These are phyloP conservation scores for Cheilosia variabilis DNA, from an alignment of 2,888 invertebrate genomes.

Conservation along the genomic window DNA sequence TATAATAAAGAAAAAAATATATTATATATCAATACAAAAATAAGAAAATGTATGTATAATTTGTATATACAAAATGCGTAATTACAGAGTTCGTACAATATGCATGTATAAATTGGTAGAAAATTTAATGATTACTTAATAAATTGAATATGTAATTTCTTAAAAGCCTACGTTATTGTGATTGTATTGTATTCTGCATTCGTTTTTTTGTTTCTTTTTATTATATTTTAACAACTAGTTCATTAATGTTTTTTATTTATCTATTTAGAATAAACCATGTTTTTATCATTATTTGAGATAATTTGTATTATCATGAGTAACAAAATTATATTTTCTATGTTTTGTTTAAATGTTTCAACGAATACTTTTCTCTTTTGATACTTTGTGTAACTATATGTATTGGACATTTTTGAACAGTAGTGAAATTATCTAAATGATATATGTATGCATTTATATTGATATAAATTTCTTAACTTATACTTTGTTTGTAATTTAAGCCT, in stretches of 20 bases:
- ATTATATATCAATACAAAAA: conserved; percentile 31
- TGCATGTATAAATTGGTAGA: conserved; percentile 67
- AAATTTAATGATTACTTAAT: conserved; percentile 48
- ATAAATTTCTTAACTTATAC: not conserved
- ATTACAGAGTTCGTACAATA: conserved; percentile 60
- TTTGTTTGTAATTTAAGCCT: conserved; percentile 14
- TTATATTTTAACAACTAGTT: conserved; percentile 35
- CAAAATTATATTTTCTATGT: conserved; percentile 36
- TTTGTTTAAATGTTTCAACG: conserved; percentile 13
- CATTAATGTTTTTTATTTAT: conserved; percentile 36
- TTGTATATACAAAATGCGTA: conserved; percentile 50
- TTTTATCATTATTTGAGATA: conserved; percentile 38
- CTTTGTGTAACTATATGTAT: conserved; percentile 2
- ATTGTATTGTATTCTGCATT: conserved; percentile 69
- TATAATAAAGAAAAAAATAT: conserved; percentile 2
- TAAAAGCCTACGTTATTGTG: conserved; percentile 64
- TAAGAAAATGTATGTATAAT: conserved; percentile 32
- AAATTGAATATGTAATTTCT: conserved; percentile 59
- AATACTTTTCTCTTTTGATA: conserved; percentile 8
- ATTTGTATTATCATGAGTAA: conserved; percentile 41
- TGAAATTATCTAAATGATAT: conserved; percentile 25
- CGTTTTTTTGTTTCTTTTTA: conserved; percentile 38
- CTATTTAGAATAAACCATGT: conserved; percentile 44
- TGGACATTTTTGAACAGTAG: conserved; percentile 42
- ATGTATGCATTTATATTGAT: not conserved